Evolutionary conservation across 1,140 invertebrate genomes (phyloP).

Genomic region (Manduca sexta): DNA sequence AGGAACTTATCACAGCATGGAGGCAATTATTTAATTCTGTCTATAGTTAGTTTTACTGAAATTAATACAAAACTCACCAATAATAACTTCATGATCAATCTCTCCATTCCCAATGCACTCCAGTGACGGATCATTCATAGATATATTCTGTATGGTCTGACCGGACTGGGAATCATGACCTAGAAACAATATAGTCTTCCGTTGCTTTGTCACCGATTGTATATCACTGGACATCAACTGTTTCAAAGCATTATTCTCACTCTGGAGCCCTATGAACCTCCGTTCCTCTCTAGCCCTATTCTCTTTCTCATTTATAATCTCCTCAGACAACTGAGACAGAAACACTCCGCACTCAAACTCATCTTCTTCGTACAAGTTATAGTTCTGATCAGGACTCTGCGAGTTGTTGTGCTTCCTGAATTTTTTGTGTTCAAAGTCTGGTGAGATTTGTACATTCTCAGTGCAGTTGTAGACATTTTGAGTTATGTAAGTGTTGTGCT

Average conservation of each 20-base stretch:
- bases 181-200: constrained; percentile 53
- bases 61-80: constrained; percentile 34
- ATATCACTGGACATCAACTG: constrained; percentile 59
- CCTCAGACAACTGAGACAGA: constrained; percentile 40
- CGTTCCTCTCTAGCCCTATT: constrained; percentile 29
- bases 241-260: constrained; percentile 49
- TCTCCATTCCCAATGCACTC: constrained; percentile 29
- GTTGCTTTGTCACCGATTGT: constrained; percentile 41
- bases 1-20: too few relatives aligned
- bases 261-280: constrained; percentile 31
- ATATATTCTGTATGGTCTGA: constrained; percentile 57
- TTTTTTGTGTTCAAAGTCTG: constrained; percentile 42
- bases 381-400: constrained; percentile 12
- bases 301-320: constrained; percentile 47
- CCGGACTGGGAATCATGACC: constrained; percentile 44
- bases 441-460: constrained; percentile 31
- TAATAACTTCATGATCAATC: constrained; percentile 26
- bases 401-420: constrained; percentile 24
- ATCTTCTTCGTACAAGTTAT: constrained; percentile 38
- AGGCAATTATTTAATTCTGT: too few relatives aligned
- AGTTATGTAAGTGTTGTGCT: constrained; percentile 52
- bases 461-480: constrained; percentile 53
- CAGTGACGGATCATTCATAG: constrained; percentile 41
- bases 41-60: too few relatives aligned
- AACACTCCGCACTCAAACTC: constrained; percentile 46